Percentiles rank a stretch among this genome's conserved stretches.
phyloP scores from a whole-genome alignment of 2,888 invertebrate species.

The Prionchulus punctatus region DNA sequence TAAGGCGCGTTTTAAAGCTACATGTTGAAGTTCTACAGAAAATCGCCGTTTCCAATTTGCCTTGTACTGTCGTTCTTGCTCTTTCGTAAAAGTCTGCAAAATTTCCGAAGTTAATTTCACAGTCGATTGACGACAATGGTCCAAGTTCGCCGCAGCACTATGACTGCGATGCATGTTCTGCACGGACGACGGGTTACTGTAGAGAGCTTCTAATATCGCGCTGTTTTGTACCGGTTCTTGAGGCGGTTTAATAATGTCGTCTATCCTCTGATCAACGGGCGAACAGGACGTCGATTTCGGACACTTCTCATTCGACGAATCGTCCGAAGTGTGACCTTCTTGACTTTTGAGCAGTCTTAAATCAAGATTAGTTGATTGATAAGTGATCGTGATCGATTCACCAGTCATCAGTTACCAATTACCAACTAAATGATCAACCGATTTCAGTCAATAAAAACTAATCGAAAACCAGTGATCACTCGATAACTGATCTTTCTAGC shows the following conservation, averaged over 20 bases:
- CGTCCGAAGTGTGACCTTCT: too few relatives aligned
- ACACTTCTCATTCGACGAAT: too few relatives aligned
- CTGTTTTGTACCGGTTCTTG: too few relatives aligned
- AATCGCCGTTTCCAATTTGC: slow-evolving; percentile 20
- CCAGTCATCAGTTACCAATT: too few relatives aligned
- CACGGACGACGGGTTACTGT: too few relatives aligned
- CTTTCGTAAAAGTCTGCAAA: slow-evolving; percentile 21
- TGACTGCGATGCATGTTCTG: neutral
- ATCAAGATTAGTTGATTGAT: too few relatives aligned
- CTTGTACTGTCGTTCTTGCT: slow-evolving; percentile 24
- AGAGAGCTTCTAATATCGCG: neutral
- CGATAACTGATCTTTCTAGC: too few relatives aligned
- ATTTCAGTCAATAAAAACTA: too few relatives aligned
- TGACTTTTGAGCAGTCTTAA: too few relatives aligned
- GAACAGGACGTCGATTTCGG: neutral
- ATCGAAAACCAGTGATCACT: too few relatives aligned
- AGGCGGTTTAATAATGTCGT: neutral
- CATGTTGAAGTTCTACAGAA: neutral
- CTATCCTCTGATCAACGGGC: neutral
- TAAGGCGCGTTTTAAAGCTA: neutral
- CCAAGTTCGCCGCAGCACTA: neutral
- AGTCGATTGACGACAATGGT: neutral
- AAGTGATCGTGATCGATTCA: too few relatives aligned
- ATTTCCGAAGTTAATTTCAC: slow-evolving; percentile 23
- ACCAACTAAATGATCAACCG: too few relatives aligned